These are phyloP conservation scores for Nerophis ophidion DNA, from an alignment of 2,113 vertebrate genomes.

Conservation along the genomic window DNA sequence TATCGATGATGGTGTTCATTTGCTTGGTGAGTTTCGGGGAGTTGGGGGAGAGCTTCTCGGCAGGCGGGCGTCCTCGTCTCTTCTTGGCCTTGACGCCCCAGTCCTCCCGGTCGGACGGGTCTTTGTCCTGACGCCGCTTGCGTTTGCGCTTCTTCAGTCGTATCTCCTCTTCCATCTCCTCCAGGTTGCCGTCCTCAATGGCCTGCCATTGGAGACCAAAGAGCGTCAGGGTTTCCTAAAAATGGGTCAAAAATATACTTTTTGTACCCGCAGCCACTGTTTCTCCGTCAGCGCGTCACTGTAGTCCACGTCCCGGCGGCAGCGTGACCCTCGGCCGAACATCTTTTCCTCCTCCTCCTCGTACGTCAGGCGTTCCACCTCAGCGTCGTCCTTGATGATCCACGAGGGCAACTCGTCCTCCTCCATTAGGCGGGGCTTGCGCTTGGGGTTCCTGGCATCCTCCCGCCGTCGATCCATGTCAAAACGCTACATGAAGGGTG, in stretches of 20 bases:
- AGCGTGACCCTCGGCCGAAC: conserved; percentile 89
- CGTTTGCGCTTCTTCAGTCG: conserved; percentile 94
- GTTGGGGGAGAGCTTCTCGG: conserved; percentile 92
- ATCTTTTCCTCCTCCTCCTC: conserved; percentile 95
- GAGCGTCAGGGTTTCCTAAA: too few species aligned
- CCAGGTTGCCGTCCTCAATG: conserved; percentile 96
- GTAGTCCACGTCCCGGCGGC: conserved; percentile 95
- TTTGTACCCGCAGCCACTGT: conserved; percentile 82
- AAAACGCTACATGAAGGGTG: conserved; percentile 72
- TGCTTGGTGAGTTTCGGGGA: conserved; percentile 93
- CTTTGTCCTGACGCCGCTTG: conserved; percentile 87
- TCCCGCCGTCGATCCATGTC: conserved; percentile 91
- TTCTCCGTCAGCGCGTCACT: conserved; percentile 93
- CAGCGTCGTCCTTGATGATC: conserved; percentile 94
- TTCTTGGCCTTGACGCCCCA: conserved; percentile 88
- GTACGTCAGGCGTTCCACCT: conserved; percentile 89
- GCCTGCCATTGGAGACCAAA: conserved; percentile 69
- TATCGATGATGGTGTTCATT: conserved; percentile 94
- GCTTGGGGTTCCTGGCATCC: conserved; percentile 89
- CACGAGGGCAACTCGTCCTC: conserved; percentile 92
- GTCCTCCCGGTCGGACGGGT: conserved; percentile 81
- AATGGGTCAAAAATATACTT: too few species aligned
- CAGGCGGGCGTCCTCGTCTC: conserved; percentile 89
- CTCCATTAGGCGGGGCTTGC: conserved; percentile 92
- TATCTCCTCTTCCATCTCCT: conserved; percentile 98